Evolutionary conservation across 30 jellyfish, hydroid and myxozoan genomes (phyloP).

Genomic region (Morbakka virulenta): DNA sequence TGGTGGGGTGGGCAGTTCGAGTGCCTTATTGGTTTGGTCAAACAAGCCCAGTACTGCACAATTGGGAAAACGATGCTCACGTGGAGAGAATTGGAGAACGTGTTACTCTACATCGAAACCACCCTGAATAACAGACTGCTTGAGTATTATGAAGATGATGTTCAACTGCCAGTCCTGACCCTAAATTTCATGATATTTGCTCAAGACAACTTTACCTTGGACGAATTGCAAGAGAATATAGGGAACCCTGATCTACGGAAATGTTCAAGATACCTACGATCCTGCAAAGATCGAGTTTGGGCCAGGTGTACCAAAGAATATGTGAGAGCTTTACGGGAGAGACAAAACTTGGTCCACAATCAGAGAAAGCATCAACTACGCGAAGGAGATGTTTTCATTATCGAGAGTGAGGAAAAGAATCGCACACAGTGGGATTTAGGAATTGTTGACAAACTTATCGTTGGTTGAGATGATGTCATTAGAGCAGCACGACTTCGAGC

Average conservation of each 20-base stretch:
- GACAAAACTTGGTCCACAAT: no score
- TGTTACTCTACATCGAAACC: no score
- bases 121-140: slow-evolving; percentile 69
- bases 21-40: slow-evolving; percentile 59
- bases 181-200: slow-evolving; percentile 51
- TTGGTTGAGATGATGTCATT: slow-evolving; percentile 56
- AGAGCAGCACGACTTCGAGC: slow-evolving; percentile 54
- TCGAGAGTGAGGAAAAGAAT: slow-evolving; percentile 49
- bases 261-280: slow-evolving; percentile 43
- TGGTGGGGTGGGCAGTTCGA: slow-evolving; percentile 87
- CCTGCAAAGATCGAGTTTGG: slow-evolving; percentile 49
- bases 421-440: no score
- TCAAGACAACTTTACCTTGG: slow-evolving; percentile 16
- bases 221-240: slow-evolving; percentile 33
- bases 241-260: slow-evolving; percentile 56
- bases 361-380: no score
- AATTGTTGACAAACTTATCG: no score
- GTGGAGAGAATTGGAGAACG: no score
- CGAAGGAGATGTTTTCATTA: slow-evolving; percentile 49
- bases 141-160: slow-evolving; percentile 59
- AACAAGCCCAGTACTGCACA: slow-evolving; percentile 51
- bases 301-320: no score
- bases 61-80: slow-evolving; percentile 33
- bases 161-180: slow-evolving; percentile 50
- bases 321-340: slow-evolving; percentile 43